These are phyloP conservation scores for Himalopsyche japonica DNA, from an alignment of 2,888 invertebrate genomes.

Conservation along the genomic window DNA sequence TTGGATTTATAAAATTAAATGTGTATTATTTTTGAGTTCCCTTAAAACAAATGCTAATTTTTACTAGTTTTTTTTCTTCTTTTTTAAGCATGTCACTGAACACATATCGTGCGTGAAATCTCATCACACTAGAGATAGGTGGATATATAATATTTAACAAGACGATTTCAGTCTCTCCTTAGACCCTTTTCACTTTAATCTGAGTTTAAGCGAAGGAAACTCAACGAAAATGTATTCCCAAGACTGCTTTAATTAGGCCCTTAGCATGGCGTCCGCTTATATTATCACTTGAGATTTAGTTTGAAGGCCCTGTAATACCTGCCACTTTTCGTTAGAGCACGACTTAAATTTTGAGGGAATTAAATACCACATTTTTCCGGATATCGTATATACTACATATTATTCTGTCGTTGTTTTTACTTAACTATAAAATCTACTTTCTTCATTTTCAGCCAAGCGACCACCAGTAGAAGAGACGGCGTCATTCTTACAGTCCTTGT, in stretches of 20 bases:
- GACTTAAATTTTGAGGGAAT: neutral
- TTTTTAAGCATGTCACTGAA: neutral
- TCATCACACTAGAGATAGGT: neutral
- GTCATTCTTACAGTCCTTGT: conserved; percentile 89
- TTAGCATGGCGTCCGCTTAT: neutral
- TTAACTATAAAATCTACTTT: neutral
- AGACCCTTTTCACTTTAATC: neutral
- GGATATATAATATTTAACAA: neutral
- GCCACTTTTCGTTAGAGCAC: neutral
- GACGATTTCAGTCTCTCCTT: neutral
- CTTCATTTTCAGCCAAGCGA: conserved; percentile 75
- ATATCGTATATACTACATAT: too few relatives aligned
- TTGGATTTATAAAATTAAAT: too few relatives aligned
- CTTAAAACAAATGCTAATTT: too few relatives aligned
- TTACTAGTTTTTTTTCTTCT: too few relatives aligned
- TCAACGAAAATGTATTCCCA: neutral
- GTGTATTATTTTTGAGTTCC: too few relatives aligned
- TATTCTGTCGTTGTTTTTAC: neutral
- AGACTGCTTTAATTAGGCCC: neutral
- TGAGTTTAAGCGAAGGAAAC: neutral
- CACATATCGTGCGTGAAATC: neutral
- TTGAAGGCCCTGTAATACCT: neutral
- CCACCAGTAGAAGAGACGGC: conserved; percentile 97
- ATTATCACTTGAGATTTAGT: neutral
- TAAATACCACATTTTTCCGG: too few relatives aligned